Evolutionary conservation across 2,888 invertebrate species (phyloP), one percentile per base, ranked within the genome.

Genomic region (Caenorhabditis virilis): DNA sequence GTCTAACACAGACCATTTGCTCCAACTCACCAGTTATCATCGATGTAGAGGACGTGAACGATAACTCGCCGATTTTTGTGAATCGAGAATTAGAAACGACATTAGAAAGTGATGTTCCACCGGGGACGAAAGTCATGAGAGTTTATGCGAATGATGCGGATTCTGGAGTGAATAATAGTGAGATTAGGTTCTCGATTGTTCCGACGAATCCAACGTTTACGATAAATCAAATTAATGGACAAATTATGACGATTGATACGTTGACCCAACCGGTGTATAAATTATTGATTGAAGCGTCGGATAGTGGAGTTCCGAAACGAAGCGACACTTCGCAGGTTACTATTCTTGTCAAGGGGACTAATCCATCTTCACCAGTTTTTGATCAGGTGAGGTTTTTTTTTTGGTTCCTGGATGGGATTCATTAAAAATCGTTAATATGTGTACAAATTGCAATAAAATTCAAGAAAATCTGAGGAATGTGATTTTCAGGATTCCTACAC

Each of bases 281-380:
- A 15, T 23, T 73, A 0, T 47, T 69, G 2, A 45, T 71, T 20
- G 43, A 67, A 25, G 76, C 72, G 2, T 59, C 71, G 16, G 76
- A 76, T 39, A 60, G 70, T 27, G 76, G 76, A 18, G 23, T 53
- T 1, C 72, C 74, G 5, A 26, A 60, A 39, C 43, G 59, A 55
- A 53, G 52, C 0, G 73, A 74, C 36, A 60, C 58, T 2, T 66
- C 65, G 4, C 62, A 73, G 47, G 39, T 76, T 22, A 62, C 54
- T 18, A 58, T 76, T 38, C 52, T 30, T 13, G 76, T 76, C 2
- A 51, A 68, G 18, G 76, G 76, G 41, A 70, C 76, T 0, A 80
- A 80, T 53, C 77, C 77, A 9, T 67, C 72, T 11, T 72, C 78
- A 6, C 80, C 80, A 0, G 74, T 74, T 22, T 80, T 80, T 46